These are phyloP conservation scores for Metopia argyrocephala DNA, from an alignment of 2,888 invertebrate species.

Conservation along the genomic window DNA sequence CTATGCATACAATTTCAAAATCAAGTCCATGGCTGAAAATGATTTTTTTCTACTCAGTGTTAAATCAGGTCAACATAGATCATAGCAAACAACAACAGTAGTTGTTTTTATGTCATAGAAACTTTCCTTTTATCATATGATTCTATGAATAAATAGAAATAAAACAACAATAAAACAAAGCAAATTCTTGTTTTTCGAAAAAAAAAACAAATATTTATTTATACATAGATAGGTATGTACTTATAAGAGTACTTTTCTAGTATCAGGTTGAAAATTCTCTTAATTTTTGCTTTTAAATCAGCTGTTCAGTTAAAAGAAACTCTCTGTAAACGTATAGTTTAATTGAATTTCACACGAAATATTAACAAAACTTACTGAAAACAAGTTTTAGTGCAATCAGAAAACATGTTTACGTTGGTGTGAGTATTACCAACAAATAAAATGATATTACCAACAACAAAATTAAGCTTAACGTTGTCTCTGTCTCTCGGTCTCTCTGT, in stretches of 20 bases:
- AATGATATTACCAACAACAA: conserved; percentile 6
- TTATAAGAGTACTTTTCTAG: too few species aligned
- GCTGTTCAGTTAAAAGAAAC: conserved; percentile 29
- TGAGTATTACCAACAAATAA: conserved; percentile 20
- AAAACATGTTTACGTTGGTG: too few species aligned
- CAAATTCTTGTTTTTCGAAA: not conserved
- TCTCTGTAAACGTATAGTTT: conserved; percentile 36
- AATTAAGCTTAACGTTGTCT: conserved; percentile 18
- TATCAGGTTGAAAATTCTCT: not conserved
- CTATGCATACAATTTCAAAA: not conserved
- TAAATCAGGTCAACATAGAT: not conserved
- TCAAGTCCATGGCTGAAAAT: not conserved
- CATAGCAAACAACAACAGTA: not conserved
- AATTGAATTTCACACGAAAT: not conserved
- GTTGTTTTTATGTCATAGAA: not conserved
- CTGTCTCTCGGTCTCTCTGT: conserved; percentile 3
- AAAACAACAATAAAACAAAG: not conserved
- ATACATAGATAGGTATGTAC: too few species aligned
- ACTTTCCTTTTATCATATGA: not conserved
- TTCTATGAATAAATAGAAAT: not conserved
- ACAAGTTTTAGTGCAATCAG: conserved; percentile 32
- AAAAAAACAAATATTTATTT: too few species aligned
- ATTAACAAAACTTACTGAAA: conserved; percentile 29
- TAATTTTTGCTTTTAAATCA: conserved; percentile 1
- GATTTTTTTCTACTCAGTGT: not conserved